Evolutionary conservation across 2,113 vertebrate genomes (phyloP).

Genomic region (Rousettus leschenaultii): DNA sequence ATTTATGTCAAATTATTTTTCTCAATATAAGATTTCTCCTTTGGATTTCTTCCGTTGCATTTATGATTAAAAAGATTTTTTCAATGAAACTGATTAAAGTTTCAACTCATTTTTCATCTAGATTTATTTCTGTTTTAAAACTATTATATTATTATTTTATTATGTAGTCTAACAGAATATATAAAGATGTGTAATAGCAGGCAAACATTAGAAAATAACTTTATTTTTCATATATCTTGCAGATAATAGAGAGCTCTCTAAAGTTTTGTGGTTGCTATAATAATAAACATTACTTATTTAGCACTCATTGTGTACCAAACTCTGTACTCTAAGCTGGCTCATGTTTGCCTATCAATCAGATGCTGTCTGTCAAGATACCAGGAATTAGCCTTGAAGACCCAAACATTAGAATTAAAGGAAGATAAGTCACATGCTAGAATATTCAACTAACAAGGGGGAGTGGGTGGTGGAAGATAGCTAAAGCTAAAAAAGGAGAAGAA

Average conservation of each 20-base stretch:
- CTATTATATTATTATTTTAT: background rate
- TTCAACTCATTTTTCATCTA: background rate
- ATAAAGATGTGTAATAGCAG: background rate
- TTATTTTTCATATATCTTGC: background rate
- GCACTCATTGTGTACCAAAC: no score
- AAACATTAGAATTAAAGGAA: background rate
- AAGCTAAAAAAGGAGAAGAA: background rate
- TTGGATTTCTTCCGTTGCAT: background rate
- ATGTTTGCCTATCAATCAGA: background rate
- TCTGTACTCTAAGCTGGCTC: no score
- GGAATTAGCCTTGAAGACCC: background rate
- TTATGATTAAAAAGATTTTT: background rate
- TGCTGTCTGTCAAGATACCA: background rate
- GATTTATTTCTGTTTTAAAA: background rate
- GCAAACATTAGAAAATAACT: background rate
- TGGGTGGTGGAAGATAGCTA: background rate
- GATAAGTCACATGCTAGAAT: background rate
- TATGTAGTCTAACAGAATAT: background rate
- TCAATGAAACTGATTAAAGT: background rate
- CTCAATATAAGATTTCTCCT: background rate
- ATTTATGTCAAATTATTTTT: background rate
- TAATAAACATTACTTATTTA: no score
- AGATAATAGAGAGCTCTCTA: background rate
- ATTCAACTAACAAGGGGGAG: background rate
- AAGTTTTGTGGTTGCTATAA: no score